These are phyloP conservation scores for Setophaga kirtlandii DNA, from an alignment of 2,113 vertebrate species.

Conservation along the genomic window DNA sequence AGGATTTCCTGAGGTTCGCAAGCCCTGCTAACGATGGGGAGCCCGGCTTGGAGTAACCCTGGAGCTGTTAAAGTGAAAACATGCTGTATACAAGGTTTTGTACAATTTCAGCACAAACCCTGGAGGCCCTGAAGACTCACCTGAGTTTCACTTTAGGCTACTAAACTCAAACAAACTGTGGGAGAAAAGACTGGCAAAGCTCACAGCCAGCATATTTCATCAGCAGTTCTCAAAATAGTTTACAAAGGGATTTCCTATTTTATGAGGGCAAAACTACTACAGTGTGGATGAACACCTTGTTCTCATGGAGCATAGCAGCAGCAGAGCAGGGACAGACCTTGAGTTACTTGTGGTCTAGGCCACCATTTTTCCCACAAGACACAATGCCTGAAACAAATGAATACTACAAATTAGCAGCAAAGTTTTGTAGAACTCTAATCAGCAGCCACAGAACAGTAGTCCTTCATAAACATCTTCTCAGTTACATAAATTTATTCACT, in stretches of 20 bases:
- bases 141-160: not conserved
- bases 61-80: not conserved
- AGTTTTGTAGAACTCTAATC: not conserved
- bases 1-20: slow-evolving; percentile 2
- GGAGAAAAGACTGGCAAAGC: not conserved
- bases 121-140: not conserved
- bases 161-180: not conserved
- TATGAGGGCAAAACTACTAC: not conserved
- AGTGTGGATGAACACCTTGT: not conserved
- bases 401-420: not conserved
- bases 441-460: not conserved
- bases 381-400: not conserved
- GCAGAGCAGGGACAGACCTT: not conserved
- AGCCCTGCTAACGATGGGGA: not conserved
- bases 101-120: not conserved
- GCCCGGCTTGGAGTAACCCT: not conserved
- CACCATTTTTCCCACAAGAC: not conserved
- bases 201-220: not conserved
- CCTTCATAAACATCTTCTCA: not conserved
- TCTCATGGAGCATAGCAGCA: not conserved
- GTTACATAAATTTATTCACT: slow-evolving; percentile 39
- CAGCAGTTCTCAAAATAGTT: not conserved
- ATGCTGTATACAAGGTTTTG: not conserved
- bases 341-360: not conserved
- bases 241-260: not conserved